Percentiles rank a stretch among this genome's conserved stretches.
These are phyloP conservation scores for Eremobia ochroleuca DNA, from an alignment of 2,888 invertebrate genomes.

Conservation along the genomic window DNA sequence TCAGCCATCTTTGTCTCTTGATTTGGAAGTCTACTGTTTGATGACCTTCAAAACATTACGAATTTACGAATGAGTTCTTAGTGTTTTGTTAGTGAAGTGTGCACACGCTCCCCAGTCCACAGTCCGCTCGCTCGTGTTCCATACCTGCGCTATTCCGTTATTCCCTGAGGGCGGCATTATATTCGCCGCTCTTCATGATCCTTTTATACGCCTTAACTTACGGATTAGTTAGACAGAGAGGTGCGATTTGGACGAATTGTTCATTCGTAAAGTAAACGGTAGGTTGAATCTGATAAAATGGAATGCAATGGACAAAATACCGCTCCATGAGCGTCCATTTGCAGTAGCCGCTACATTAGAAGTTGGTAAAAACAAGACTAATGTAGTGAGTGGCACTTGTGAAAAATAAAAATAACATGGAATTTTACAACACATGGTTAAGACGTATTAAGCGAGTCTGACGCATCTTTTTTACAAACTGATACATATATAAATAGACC, in stretches of 20 bases:
- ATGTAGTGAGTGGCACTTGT: conserved; percentile 19
- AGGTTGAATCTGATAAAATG: conserved; percentile 32
- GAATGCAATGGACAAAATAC: conserved; percentile 37
- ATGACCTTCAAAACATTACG: conserved; percentile 63
- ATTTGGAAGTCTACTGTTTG: conserved; percentile 36
- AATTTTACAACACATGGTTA: conserved; percentile 60
- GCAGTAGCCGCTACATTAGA: neutral
- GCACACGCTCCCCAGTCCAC: conserved; percentile 43
- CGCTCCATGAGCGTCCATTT: conserved; percentile 17
- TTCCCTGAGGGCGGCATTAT: conserved; percentile 65
- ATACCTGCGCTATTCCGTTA: conserved; percentile 72
- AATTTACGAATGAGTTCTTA: conserved; percentile 47
- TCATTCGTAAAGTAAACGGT: conserved; percentile 48
- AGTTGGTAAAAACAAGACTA: conserved; percentile 25
- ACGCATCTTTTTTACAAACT: conserved; percentile 56
- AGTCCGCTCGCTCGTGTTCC: conserved; percentile 50
- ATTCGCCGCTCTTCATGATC: conserved; percentile 57
- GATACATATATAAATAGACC: conserved; percentile 9
- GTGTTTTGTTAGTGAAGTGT: conserved; percentile 54
- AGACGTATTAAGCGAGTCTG: conserved; percentile 52
- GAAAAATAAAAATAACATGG: conserved; percentile 43
- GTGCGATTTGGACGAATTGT: conserved; percentile 54
- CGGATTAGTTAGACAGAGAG: conserved; percentile 65
- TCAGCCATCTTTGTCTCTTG: conserved; percentile 48
- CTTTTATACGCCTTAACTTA: conserved; percentile 60